Base-by-base conservation (phyloP, 1,140 invertebrate species). In the Apis mellifera region DNA sequence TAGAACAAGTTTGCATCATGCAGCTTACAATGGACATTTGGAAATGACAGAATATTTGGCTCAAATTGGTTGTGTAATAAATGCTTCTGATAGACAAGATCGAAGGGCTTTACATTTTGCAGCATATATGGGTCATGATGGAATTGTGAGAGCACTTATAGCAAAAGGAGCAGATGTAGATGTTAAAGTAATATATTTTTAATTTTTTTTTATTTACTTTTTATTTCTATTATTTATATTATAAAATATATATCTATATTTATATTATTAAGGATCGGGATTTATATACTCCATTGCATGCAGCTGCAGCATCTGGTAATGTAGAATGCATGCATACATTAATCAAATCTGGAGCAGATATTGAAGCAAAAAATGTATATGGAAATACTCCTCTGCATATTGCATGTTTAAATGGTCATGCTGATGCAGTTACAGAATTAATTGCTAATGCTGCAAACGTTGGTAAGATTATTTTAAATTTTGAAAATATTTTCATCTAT, bases 321-420 rank as follows among this genome's bases (percentile, higher is more conserved):
- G 91, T 94, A 23, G 93, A 90, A 83, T 95, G 95, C 54, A 94
- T 95, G 19, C 92, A 93, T 78, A 89, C 95, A 50, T 92, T 96
- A 32, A 86, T 96, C 21, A 93, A 95, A 60, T 86, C 94, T 9
- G 95, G 95, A 7, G 95, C 95, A 12, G 94, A 96, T 70, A 92
- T 95, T 2, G 95, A 96, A 89, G 94, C 95, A 9, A 94, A 94
- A 52, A 96, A 96, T 82, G 89, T 91, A 2, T 94, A 94, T 82
- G 96, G 96, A 48, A 96, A 96, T 88, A 96, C 96, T 13, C 94
- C 95, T 3, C 90, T 96, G 21, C 96, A 96, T 84, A 94, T 96
- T 12, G 95, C 96, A 0, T 96, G 96, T 89, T 91, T 96, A 17
- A 96, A 96, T 86, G 96, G 96, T 4, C 94, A 95, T 83, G 93